Evolutionary conservation across 2,113 vertebrate genomes (phyloP).

Genomic region (Xenopus tropicalis): UCB_Xtro_10.0 CM004450.2:26995001-26995500

Average conservation of each 20-base stretch:
- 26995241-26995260: constrained; percentile 50
- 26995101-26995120: too few relatives aligned
- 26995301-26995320: constrained; percentile 75
- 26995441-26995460: constrained; percentile 70
- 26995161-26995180: constrained; percentile 22
- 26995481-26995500: constrained; percentile 52
- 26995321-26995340: constrained; percentile 71
- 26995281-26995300: constrained; percentile 62
- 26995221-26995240: constrained; percentile 46
- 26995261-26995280: constrained; percentile 66
- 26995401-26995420: constrained; percentile 72
- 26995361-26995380: constrained; percentile 65
- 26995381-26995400: constrained; percentile 70
- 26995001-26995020: too few relatives aligned
- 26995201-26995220: constrained; percentile 67
- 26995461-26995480: constrained; percentile 79
- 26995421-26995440: constrained; percentile 70
- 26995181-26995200: constrained; percentile 22
- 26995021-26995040: too few relatives aligned
- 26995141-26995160: too few relatives aligned
- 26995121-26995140: too few relatives aligned
- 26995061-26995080: too few relatives aligned
- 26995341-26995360: constrained; percentile 72
- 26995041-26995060: too few relatives aligned
- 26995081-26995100: too few relatives aligned